Percentiles rank a stretch among this genome's conserved stretches.
Evolutionary conservation across 1,140 invertebrate genomes (phyloP).

Genomic region (Macrotrachela quadricornifera): DNA sequence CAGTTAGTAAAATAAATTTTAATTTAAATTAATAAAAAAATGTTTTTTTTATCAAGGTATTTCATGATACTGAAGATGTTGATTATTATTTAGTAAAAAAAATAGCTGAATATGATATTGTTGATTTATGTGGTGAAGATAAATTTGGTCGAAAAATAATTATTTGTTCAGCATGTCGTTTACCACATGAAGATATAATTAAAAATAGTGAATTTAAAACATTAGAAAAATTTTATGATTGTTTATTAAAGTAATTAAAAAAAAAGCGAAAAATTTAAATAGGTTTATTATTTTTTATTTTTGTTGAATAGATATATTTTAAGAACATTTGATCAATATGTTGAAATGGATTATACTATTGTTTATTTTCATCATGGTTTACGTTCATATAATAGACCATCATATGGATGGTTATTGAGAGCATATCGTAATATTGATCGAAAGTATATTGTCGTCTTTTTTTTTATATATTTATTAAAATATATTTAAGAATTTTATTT

Average conservation of each 20-base stretch:
- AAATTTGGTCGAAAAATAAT: constrained; percentile 4
- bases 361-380: constrained; percentile 98
- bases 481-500: constrained; percentile 9
- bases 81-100: too few species aligned
- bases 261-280: neutral
- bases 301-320: neutral
- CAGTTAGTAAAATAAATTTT: constrained; percentile 31
- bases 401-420: constrained; percentile 79
- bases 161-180: neutral
- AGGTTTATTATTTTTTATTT: neutral
- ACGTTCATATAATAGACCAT: constrained; percentile 84
- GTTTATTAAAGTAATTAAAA: constrained; percentile 7
- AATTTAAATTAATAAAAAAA: too few species aligned
- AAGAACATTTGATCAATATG: constrained; percentile 74
- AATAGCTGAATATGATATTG: constrained; percentile 7
- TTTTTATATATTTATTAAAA: neutral
- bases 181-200: constrained; percentile 3
- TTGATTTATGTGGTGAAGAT: constrained; percentile 6
- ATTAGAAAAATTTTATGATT: neutral
- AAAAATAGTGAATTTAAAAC: neutral
- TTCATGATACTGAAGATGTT: constrained; percentile 21
- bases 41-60: too few species aligned
- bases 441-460: constrained; percentile 42
- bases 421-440: constrained; percentile 94
- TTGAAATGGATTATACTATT: constrained; percentile 91